A percentile compares a stretch with the other conserved stretches of the same genome.
These are phyloP conservation scores for Silurus glanis DNA, from an alignment of 2,113 vertebrate species.

Conservation along the genomic window DNA sequence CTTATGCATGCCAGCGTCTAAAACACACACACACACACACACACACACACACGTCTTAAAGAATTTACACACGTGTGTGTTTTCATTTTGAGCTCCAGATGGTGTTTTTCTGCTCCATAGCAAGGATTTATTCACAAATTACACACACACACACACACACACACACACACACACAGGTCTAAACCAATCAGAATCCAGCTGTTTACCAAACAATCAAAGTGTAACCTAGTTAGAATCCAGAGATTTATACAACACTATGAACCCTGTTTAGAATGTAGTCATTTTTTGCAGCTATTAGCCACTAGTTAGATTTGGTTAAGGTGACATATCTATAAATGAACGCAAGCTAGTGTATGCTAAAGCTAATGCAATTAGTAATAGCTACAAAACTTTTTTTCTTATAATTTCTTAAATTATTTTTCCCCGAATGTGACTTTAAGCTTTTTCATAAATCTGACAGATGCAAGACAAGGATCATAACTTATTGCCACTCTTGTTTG, in stretches of 20 bases:
- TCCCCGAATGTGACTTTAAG: not conserved
- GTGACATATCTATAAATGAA: too few species aligned
- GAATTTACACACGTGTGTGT: slow-evolving; percentile 20
- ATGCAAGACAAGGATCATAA: not conserved
- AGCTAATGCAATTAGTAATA: not conserved
- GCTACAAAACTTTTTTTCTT: not conserved
- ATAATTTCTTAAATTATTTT: not conserved
- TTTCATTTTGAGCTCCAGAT: slow-evolving; percentile 11
- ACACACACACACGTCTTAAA: slow-evolving; percentile 30
- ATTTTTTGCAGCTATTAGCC: too few species aligned
- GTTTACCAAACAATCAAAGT: not conserved
- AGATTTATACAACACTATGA: too few species aligned
- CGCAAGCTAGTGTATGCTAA: not conserved
- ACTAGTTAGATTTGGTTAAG: too few species aligned
- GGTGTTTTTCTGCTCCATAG: not conserved
- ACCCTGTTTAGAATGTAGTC: too few species aligned
- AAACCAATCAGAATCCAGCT: not conserved
- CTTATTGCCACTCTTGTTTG: not conserved
- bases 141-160: not conserved
- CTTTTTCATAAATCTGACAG: not conserved
- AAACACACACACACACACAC: slow-evolving; percentile 12
- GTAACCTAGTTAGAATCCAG: too few species aligned
- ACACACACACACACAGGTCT: not conserved
- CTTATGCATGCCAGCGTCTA: slow-evolving; percentile 47
- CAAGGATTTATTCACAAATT: not conserved